These are phyloP conservation scores for Pachliopta kotzebuea DNA, from an alignment of 2,888 invertebrate species.

Conservation along the genomic window DNA sequence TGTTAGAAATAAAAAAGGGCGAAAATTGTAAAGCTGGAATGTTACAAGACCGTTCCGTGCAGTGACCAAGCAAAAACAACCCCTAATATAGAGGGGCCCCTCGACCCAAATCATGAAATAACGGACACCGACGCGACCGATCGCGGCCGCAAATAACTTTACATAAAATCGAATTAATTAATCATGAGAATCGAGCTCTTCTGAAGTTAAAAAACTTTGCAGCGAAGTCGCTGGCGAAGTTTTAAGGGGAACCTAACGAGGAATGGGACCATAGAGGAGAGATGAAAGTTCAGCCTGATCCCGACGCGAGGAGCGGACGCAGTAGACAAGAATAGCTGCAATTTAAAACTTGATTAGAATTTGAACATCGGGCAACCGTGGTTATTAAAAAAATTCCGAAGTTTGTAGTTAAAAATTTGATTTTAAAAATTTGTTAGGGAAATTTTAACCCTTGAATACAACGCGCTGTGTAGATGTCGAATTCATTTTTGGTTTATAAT, in stretches of 20 bases:
- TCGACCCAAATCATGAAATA: constrained; percentile 69
- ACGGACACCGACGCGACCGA: constrained; percentile 64
- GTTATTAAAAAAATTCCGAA: constrained; percentile 62
- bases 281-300: constrained; percentile 66
- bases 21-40: constrained; percentile 52
- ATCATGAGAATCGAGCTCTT: constrained; percentile 68
- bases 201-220: constrained; percentile 72
- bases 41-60: constrained; percentile 66
- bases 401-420: constrained; percentile 22
- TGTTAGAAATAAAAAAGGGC: constrained; percentile 41
- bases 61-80: constrained; percentile 69
- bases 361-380: constrained; percentile 65
- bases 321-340: constrained; percentile 77
- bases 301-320: constrained; percentile 48
- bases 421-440: background rate
- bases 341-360: constrained; percentile 80
- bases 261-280: constrained; percentile 64
- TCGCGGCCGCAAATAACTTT: constrained; percentile 63
- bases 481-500: background rate
- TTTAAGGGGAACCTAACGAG: constrained; percentile 78
- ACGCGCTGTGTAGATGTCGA: background rate
- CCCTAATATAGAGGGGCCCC: constrained; percentile 48
- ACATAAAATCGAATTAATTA: constrained; percentile 78
- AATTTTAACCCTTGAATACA: background rate
- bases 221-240: constrained; percentile 63